Evolutionary conservation across 2,113 vertebrate genomes (phyloP), one percentile per base, ranked within the genome.

Genomic region (Limanda limanda): DNA sequence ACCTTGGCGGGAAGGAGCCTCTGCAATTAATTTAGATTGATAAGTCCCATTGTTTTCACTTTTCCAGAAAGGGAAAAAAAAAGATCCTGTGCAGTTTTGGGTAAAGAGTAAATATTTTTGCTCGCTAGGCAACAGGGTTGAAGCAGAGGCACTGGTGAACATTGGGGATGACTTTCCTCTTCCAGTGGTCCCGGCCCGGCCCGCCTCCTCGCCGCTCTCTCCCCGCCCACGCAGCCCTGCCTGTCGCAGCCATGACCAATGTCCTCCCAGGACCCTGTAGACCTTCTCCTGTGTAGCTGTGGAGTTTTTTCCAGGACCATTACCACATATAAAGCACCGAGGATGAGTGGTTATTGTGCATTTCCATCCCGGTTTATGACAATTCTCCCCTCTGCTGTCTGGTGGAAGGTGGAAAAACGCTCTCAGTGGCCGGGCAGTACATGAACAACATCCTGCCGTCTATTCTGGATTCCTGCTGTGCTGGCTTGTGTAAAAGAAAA

Each of bases 81-180:
- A 75, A 88, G 83, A 83, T 45, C 15, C 65, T 13, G 60, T 79
- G 77, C 68, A 84, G 75, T 91, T 92, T 89, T 87, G 63, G 82
- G 82, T 60, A 17, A 86, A 82, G 81, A 71, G 92, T 94, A 94
- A 94, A 95, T 93, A 94, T 94, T 94, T 31, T 88, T 70, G 70
- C 70, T 88, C 64, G 86, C 93, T 90, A 91, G 84, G 94, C 93
- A 95, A 95, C 93, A 84, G 56, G 79, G 68, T 78, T 78, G 81
- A 67, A 89, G 83, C 82, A 51, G 78, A 84, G 76, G 82, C 69
- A 54, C 82, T 83, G 85, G 87, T 88, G 77, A 31, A 31, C 31
- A 31, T 31, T 31, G 5, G 5, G 31, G 31, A 90, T 86, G 89
- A 87, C 86, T 92, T 88, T 87, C 88, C 83, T 86, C 86, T 89